Conservation (phyloP, 2,797 vertebrate genomes). For the Epinephelus awoara region DNA sequence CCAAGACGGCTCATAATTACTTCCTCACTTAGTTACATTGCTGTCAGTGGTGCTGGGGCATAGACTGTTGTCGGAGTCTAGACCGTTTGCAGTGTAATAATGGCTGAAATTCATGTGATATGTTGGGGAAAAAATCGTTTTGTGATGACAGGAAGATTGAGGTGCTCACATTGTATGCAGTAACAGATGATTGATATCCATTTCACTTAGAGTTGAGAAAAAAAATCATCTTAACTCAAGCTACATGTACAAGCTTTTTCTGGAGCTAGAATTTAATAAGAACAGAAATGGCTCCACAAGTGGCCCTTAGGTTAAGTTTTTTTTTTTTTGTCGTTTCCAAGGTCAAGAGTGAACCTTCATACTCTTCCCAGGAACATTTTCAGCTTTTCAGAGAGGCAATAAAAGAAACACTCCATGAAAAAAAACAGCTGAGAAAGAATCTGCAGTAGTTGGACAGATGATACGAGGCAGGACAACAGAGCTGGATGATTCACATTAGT, state of each 20-base stretch:
- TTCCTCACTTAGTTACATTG: background rate
- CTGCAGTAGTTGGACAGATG: background rate
- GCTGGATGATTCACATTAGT: background rate
- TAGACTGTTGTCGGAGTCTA: background rate
- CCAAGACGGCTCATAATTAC: constrained; percentile 21
- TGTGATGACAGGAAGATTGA: background rate
- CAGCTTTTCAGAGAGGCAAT: constrained; percentile 14
- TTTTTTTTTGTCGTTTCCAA: background rate
- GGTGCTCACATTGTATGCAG: constrained; percentile 5
- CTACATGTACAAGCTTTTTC: background rate
- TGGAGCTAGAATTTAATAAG: background rate
- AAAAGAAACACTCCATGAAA: background rate
- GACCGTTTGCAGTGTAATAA: background rate
- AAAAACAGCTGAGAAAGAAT: background rate
- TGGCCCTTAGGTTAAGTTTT: background rate
- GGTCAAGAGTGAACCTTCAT: constrained; percentile 21
- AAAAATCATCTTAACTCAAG: constrained; percentile 2
- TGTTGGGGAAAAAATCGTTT: background rate
- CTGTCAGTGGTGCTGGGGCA: background rate
- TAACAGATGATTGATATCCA: constrained; percentile 3
- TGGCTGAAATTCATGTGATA: background rate
- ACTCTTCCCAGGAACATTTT: background rate
- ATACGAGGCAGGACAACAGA: background rate
- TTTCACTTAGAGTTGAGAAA: constrained; percentile 3
- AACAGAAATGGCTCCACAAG: background rate